A percentile compares a stretch with the other conserved stretches of the same genome.
Evolutionary conservation across 2,888 invertebrate species (phyloP).

Genomic region (Agonopterix subpropinquella): DNA sequence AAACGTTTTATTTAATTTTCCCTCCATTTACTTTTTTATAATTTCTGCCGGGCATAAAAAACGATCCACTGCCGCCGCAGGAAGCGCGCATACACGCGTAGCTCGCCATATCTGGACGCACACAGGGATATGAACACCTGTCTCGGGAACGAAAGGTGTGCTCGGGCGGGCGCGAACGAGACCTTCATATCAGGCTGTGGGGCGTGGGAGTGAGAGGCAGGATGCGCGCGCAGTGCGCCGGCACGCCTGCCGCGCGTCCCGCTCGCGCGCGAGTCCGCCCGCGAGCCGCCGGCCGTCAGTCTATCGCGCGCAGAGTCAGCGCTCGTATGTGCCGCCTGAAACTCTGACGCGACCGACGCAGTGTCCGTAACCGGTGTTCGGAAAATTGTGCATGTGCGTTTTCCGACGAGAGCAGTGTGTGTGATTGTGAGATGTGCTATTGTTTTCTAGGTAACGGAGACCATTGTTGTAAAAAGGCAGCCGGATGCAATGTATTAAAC

Average conservation of each 20-base stretch:
- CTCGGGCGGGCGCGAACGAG: conserved; percentile 53
- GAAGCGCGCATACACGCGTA: conserved; percentile 61
- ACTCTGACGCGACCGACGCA: conserved; percentile 69
- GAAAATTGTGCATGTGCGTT: conserved; percentile 76
- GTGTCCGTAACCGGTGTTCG: conserved; percentile 73
- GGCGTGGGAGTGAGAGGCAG: conserved; percentile 46
- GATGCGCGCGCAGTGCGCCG: conserved; percentile 65
- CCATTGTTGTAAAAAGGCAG: conserved; percentile 56
- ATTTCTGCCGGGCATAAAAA: conserved; percentile 74
- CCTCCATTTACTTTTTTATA: conserved; percentile 75
- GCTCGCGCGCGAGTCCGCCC: conserved; percentile 51
- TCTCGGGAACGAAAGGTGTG: conserved; percentile 74
- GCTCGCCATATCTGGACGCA: conserved; percentile 54
- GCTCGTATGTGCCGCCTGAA: conserved; percentile 61
- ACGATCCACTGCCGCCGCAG: conserved; percentile 72
- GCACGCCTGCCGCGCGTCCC: conserved; percentile 73
- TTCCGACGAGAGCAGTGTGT: conserved; percentile 71
- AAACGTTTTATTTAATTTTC: conserved; percentile 76
- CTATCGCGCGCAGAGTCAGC: conserved; percentile 71
- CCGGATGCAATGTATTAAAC: conserved; percentile 49
- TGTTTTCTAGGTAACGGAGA: conserved; percentile 71
- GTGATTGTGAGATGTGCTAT: conserved; percentile 74
- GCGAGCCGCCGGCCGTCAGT: conserved; percentile 53
- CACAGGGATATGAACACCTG: conserved; percentile 69
- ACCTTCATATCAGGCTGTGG: conserved; percentile 35